phyloP scores from a whole-genome alignment of 2,797 vertebrate genomes.

The Clangula hyemalis region DNA sequence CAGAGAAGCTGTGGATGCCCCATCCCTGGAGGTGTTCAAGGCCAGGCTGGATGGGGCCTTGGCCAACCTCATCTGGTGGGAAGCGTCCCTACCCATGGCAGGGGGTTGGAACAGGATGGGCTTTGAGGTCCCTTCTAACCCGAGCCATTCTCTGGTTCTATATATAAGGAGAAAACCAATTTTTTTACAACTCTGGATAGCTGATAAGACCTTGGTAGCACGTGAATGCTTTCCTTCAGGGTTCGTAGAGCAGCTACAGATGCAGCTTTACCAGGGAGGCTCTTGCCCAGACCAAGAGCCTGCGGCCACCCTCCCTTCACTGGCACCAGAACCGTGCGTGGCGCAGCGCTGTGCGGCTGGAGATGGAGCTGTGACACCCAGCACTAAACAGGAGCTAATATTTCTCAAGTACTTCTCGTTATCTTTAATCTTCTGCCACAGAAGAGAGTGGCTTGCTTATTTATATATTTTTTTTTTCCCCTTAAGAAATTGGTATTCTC shows the following conservation, averaged over 20 bases:
- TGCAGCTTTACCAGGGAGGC: not conserved
- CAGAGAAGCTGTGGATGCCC: no score
- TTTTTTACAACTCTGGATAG: not conserved
- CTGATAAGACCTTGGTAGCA: not conserved
- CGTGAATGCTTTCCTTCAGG: not conserved
- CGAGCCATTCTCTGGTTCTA: no score
- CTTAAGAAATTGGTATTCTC: not conserved
- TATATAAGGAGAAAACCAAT: not conserved
- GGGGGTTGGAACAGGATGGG: no score
- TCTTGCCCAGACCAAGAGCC: not conserved
- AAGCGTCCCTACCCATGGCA: no score
- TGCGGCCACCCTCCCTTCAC: not conserved
- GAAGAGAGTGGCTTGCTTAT: not conserved
- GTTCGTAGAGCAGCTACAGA: not conserved
- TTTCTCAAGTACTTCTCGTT: not conserved
- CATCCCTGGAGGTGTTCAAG: no score
- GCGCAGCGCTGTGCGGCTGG: accelerated
- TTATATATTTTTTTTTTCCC: not conserved
- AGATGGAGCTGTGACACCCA: not conserved
- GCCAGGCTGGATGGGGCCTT: no score
- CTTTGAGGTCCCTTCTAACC: no score
- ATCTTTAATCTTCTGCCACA: not conserved
- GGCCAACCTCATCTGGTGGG: no score
- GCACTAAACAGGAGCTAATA: not conserved
- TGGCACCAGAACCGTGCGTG: not conserved